These are phyloP conservation scores for Halesus radiatus DNA, from an alignment of 1,140 invertebrate genomes.

Conservation along the genomic window DNA sequence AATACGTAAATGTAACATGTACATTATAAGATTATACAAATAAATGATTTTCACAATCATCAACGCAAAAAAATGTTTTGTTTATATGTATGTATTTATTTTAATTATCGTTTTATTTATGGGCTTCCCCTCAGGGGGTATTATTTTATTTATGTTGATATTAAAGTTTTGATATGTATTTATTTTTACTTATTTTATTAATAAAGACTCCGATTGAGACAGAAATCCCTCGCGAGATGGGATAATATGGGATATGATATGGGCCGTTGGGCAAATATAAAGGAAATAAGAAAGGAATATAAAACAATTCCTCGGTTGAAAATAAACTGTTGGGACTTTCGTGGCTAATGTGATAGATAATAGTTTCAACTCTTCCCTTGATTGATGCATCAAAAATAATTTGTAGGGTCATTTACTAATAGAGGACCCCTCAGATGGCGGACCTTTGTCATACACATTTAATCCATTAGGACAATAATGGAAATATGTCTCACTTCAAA, in stretches of 20 bases:
- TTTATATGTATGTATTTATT: too few species aligned
- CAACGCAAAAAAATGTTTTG: too few species aligned
- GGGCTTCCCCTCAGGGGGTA: too few species aligned
- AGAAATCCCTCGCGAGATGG: not conserved
- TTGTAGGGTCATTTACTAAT: conserved; percentile 5
- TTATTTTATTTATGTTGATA: too few species aligned
- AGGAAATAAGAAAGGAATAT: conserved; percentile 38
- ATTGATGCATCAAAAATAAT: not conserved
- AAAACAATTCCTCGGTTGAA: conserved; percentile 38
- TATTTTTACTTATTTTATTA: too few species aligned
- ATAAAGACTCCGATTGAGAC: too few species aligned
- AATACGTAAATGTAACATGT: too few species aligned
- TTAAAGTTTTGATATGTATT: too few species aligned
- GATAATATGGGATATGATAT: conserved; percentile 40
- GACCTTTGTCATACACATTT: not conserved
- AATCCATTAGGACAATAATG: too few species aligned
- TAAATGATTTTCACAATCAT: too few species aligned
- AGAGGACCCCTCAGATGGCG: not conserved
- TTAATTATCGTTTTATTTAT: too few species aligned
- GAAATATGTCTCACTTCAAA: not conserved
- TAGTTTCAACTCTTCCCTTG: conserved; percentile 5
- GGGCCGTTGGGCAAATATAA: conserved; percentile 36
- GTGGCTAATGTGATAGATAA: conserved; percentile 16
- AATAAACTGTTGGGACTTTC: conserved; percentile 18
- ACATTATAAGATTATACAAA: too few species aligned